Percentiles rank a stretch among this genome's conserved stretches.
phyloP scores from a whole-genome alignment of 2,888 invertebrate genomes.

The Papilio demoleus region DNA sequence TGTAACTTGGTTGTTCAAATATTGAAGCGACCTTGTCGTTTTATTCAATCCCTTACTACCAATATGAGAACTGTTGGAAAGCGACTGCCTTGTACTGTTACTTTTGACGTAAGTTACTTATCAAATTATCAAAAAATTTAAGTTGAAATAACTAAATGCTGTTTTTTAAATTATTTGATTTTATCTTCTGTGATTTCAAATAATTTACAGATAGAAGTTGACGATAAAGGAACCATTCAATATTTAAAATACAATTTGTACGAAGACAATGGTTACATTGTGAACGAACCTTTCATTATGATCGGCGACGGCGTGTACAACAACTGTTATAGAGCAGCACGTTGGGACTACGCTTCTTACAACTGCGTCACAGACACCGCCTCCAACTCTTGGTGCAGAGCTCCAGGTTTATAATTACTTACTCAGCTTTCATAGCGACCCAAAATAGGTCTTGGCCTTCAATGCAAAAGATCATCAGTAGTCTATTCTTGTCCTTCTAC shows the following conservation, averaged over 20 bases:
- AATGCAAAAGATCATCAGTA: too few relatives aligned
- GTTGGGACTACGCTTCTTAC: conserved; percentile 51
- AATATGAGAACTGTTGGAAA: conserved; percentile 85
- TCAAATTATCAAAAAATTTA: too few relatives aligned
- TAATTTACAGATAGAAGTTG: conserved; percentile 65
- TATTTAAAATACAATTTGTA: conserved; percentile 78
- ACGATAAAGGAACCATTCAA: conserved; percentile 84
- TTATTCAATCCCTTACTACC: conserved; percentile 85
- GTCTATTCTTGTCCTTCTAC: too few relatives aligned
- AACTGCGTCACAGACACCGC: conserved; percentile 58
- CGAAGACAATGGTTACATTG: conserved; percentile 74
- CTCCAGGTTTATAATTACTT: conserved; percentile 52
- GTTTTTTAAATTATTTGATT: not conserved
- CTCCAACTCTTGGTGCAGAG: conserved; percentile 52
- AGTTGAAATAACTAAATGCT: not conserved
- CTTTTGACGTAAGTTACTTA: conserved; percentile 66
- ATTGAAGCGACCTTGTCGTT: conserved; percentile 84
- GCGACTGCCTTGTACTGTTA: conserved; percentile 67
- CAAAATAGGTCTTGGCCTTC: too few relatives aligned
- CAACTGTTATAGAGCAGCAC: conserved; percentile 80
- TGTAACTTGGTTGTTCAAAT: conserved; percentile 85
- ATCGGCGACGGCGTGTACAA: conserved; percentile 44
- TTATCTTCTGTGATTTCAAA: too few relatives aligned
- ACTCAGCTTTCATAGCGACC: not conserved
- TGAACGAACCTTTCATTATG: conserved; percentile 73